These are phyloP conservation scores for Apodemia mormo DNA, from an alignment of 2,888 invertebrate genomes.

Conservation along the genomic window DNA sequence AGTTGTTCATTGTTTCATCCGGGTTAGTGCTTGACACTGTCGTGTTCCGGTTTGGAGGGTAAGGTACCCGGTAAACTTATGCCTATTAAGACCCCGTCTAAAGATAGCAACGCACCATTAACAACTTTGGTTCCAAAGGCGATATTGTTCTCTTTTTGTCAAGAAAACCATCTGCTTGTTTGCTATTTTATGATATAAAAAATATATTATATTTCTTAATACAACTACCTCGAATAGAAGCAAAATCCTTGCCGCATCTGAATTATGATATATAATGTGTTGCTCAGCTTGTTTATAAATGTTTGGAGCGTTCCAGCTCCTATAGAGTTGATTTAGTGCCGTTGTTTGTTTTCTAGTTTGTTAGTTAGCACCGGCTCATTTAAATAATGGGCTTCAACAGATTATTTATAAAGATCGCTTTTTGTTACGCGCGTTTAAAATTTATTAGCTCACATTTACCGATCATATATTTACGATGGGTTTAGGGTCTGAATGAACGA, in stretches of 20 bases:
- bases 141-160: no score
- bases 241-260: neutral
- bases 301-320: constrained; percentile 51
- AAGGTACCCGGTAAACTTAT: no score
- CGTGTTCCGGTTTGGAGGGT: no score
- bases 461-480: neutral
- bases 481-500: no score
- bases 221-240: neutral
- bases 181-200: no score
- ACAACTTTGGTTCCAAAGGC: no score
- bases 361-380: constrained; percentile 13
- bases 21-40: no score
- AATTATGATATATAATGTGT: constrained; percentile 60
- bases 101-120: no score
- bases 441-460: neutral
- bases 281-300: constrained; percentile 53
- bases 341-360: constrained; percentile 45
- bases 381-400: constrained; percentile 9
- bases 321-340: constrained; percentile 55
- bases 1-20: no score
- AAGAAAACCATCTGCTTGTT: no score
- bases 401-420: constrained; percentile 12
- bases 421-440: neutral
- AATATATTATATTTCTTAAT: no score
- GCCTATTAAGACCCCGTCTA: no score